phyloP scores from a whole-genome alignment of 2,113 vertebrate genomes.

The Myotis yumanensis region DNA sequence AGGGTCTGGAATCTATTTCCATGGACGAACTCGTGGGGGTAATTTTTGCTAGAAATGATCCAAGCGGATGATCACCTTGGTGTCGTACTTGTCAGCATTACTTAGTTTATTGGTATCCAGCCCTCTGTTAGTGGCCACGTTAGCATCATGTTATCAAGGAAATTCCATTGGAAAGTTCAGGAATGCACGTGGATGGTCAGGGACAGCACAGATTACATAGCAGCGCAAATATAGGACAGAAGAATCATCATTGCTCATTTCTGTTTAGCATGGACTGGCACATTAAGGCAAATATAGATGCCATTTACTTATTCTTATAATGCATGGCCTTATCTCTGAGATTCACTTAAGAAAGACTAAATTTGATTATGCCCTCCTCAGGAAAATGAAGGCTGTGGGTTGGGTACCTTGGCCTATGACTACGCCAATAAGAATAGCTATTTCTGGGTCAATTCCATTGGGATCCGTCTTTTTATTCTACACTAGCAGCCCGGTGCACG shows the following conservation, averaged over 20 bases:
- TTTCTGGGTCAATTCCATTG: neutral
- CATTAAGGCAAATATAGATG: neutral
- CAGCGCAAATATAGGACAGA: neutral
- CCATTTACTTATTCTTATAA: neutral
- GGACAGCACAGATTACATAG: fast-evolving
- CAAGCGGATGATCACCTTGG: neutral
- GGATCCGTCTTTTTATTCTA: neutral
- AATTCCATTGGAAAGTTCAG: neutral
- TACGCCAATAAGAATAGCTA: neutral
- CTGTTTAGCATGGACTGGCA: neutral
- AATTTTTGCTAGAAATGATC: neutral
- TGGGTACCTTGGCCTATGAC: neutral
- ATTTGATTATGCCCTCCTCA: neutral
- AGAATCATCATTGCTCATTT: neutral
- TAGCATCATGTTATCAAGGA: neutral
- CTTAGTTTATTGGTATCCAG: neutral
- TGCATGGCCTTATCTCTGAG: neutral
- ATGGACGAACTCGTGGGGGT: neutral
- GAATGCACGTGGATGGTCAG: fast-evolving
- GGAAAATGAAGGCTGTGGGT: neutral
- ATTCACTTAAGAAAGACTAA: neutral
- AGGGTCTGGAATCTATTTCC: neutral
- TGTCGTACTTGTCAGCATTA: fast-evolving
- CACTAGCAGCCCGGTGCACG: too few species aligned
- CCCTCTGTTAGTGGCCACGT: fast-evolving